Percentiles rank a stretch among this genome's conserved stretches.
Conservation (phyloP, 2,113 vertebrate species). For the Upupa epops region DNA sequence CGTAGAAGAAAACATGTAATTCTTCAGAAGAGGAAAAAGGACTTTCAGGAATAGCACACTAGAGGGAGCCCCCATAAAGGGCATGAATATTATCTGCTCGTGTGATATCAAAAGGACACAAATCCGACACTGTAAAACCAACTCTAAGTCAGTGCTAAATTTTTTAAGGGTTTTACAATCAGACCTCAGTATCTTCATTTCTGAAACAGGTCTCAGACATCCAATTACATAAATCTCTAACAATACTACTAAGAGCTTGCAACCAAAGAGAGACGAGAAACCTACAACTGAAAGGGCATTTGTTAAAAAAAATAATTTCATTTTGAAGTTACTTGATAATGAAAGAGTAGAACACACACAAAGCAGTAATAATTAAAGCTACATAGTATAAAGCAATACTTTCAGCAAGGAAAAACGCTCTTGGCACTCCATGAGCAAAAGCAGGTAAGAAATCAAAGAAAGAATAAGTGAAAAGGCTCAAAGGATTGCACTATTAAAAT, state of each 20-base stretch:
- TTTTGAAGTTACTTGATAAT: neutral
- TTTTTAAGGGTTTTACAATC: neutral
- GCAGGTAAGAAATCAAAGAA: neutral
- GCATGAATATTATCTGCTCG: neutral
- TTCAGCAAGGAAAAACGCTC: neutral
- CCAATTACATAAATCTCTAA: neutral
- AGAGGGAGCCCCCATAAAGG: conserved; percentile 43
- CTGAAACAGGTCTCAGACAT: neutral
- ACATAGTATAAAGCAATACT: neutral
- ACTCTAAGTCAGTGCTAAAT: neutral
- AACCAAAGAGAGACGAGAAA: neutral
- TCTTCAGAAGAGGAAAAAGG: neutral
- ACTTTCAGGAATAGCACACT: conserved; percentile 14
- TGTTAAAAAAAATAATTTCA: neutral
- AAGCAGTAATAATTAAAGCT: neutral
- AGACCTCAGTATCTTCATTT: neutral
- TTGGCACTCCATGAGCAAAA: neutral
- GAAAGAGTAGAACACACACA: neutral
- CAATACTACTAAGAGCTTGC: neutral
- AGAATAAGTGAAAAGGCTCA: neutral
- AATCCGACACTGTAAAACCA: neutral
- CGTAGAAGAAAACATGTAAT: rapidly evolving
- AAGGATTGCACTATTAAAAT: neutral
- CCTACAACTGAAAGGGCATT: neutral
- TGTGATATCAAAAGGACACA: neutral